phyloP scores from a whole-genome alignment of 2,888 invertebrate species.

The Leptura quadrifasciata region DNA sequence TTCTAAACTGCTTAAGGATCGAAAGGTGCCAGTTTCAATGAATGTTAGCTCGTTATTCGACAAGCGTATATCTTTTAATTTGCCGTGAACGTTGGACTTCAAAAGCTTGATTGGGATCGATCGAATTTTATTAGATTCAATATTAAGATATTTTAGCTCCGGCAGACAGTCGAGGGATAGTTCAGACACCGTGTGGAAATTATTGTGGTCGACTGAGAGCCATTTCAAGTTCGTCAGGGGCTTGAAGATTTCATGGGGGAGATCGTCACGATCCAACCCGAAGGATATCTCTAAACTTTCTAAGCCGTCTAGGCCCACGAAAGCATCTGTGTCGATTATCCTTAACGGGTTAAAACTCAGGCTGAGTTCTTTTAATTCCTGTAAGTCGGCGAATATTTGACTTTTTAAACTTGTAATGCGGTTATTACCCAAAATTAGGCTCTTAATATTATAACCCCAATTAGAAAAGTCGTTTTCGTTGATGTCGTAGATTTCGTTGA shows the following conservation, averaged over 20 bases:
- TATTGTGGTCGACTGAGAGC: conserved; percentile 92
- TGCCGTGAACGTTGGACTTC: conserved; percentile 81
- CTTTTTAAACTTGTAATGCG: conserved; percentile 84
- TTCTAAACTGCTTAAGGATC: conserved; percentile 83
- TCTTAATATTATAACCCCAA: conserved; percentile 88
- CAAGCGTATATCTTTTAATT: conserved; percentile 86
- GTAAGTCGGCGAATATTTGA: conserved; percentile 83
- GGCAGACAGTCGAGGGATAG: conserved; percentile 83
- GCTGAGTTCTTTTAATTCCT: conserved; percentile 89
- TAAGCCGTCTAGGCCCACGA: conserved; percentile 84
- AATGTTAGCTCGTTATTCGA: conserved; percentile 87
- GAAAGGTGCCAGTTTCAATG: conserved; percentile 83
- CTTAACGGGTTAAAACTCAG: conserved; percentile 93
- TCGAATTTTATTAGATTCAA: conserved; percentile 89
- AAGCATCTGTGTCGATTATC: conserved; percentile 87
- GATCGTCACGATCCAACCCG: conserved; percentile 86
- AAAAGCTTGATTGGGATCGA: conserved; percentile 83
- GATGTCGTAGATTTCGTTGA: conserved; percentile 88
- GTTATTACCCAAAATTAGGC: conserved; percentile 89
- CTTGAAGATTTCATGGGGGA: conserved; percentile 85
- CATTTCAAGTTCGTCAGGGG: conserved; percentile 86
- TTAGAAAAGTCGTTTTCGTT: conserved; percentile 84
- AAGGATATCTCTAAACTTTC: conserved; percentile 91
- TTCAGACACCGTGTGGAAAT: conserved; percentile 83
- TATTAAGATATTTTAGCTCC: conserved; percentile 86